phyloP scores from a whole-genome alignment of 1,140 invertebrate genomes.

The Macrobrachium nipponense region DNA sequence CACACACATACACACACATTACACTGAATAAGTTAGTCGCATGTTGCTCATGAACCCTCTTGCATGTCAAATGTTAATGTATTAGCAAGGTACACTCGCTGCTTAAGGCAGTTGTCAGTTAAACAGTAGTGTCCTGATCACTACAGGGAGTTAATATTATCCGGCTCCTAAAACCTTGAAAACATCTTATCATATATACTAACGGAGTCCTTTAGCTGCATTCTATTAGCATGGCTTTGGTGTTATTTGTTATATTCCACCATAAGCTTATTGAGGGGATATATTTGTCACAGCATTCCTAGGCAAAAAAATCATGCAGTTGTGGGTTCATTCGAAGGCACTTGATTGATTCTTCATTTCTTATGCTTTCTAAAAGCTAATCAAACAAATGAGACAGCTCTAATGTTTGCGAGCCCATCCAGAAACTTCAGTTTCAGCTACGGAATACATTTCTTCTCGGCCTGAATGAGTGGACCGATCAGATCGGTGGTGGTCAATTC shows the following conservation, averaged over 20 bases:
- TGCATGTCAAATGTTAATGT: slow-evolving; percentile 50
- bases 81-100: slow-evolving; percentile 35
- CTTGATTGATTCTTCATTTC: background rate
- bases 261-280: too few relatives aligned
- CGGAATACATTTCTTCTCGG: slow-evolving; percentile 56
- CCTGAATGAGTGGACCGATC: slow-evolving; percentile 44
- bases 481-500: slow-evolving; percentile 49
- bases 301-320: too few relatives aligned
- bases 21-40: slow-evolving; percentile 34
- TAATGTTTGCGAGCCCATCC: slow-evolving; percentile 42
- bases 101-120: background rate
- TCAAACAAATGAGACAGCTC: too few relatives aligned
- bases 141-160: slow-evolving; percentile 12
- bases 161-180: background rate
- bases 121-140: slow-evolving; percentile 1
- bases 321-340: background rate
- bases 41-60: slow-evolving; percentile 7
- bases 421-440: slow-evolving; percentile 49
- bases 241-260: too few relatives aligned
- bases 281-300: too few relatives aligned
- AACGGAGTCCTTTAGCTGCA: background rate
- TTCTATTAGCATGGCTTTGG: too few relatives aligned
- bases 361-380: too few relatives aligned
- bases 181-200: background rate
- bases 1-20: slow-evolving; percentile 39